phyloP scores from a whole-genome alignment of 2,888 invertebrate species.

The Agonopterix arenella region DNA sequence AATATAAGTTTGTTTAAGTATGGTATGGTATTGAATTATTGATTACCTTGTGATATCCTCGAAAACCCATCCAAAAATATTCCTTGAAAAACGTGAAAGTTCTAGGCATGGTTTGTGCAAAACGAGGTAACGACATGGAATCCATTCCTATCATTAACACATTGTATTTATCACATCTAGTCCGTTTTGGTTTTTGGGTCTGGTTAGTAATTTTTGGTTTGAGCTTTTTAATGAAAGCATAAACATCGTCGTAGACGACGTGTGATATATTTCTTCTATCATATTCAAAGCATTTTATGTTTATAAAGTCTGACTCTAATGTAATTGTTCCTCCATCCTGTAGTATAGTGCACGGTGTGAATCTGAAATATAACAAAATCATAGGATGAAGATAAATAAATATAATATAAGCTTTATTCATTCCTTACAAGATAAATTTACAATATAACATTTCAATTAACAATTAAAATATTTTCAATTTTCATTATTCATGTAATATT shows the following conservation, averaged over 20 bases:
- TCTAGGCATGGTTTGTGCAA: conserved; percentile 84
- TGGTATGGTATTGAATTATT: neutral
- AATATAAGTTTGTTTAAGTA: too few species aligned
- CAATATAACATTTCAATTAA: too few species aligned
- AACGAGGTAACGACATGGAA: conserved; percentile 88
- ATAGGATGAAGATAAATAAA: too few species aligned
- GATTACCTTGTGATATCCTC: conserved; percentile 83
- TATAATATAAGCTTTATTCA: too few species aligned
- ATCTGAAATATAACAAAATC: conserved; percentile 30
- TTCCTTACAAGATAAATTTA: too few species aligned
- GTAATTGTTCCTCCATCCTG: conserved; percentile 30
- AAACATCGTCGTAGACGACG: conserved; percentile 56
- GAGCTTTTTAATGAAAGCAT: conserved; percentile 61
- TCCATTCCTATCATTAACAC: conserved; percentile 90
- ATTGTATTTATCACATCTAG: conserved; percentile 45
- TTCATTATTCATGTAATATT: too few species aligned
- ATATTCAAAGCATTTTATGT: conserved; percentile 46
- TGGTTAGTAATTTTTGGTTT: conserved; percentile 18
- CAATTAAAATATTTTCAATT: too few species aligned
- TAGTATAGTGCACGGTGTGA: conserved; percentile 39
- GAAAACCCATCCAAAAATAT: conserved; percentile 82
- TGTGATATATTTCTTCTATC: conserved; percentile 31
- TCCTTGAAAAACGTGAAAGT: conserved; percentile 81
- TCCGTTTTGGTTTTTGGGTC: conserved; percentile 19
- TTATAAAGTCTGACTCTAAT: conserved; percentile 51